Evolutionary conservation across 2,113 vertebrate genomes (phyloP).

Genomic region (Protobothrops mucrosquamatus): DNA sequence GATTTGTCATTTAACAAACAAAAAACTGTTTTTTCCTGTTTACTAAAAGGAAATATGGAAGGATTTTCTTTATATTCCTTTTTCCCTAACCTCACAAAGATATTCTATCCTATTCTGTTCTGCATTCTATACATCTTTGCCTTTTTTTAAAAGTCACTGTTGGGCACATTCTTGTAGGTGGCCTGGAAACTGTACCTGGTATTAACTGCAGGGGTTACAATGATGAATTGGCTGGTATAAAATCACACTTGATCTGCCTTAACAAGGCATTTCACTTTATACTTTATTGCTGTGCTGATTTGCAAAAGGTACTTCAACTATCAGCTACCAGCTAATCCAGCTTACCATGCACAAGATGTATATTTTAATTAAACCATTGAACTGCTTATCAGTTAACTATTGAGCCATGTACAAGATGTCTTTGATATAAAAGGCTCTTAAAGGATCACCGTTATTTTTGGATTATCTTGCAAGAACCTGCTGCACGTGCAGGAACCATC

Average conservation of each 20-base stretch:
- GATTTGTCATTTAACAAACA: not conserved
- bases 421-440: not conserved
- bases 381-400: not conserved
- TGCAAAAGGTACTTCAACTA: not conserved
- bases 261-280: not conserved
- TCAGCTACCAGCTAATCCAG: not conserved
- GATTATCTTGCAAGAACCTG: not conserved
- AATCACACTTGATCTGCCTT: not conserved
- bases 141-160: not conserved
- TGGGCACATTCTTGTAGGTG: not conserved
- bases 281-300: not conserved
- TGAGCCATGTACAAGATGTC: not conserved
- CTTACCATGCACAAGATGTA: not conserved
- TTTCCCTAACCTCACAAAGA: not conserved
- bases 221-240: not conserved
- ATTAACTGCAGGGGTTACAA: not conserved
- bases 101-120: not conserved
- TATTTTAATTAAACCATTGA: not conserved
- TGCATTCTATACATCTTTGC: not conserved
- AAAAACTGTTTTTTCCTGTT: not conserved
- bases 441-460: no score
- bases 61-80: not conserved
- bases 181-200: not conserved
- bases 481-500: not conserved
- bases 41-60: not conserved